These are phyloP conservation scores for Bombus huntii DNA, from an alignment of 1,140 invertebrate species.

Conservation along the genomic window DNA sequence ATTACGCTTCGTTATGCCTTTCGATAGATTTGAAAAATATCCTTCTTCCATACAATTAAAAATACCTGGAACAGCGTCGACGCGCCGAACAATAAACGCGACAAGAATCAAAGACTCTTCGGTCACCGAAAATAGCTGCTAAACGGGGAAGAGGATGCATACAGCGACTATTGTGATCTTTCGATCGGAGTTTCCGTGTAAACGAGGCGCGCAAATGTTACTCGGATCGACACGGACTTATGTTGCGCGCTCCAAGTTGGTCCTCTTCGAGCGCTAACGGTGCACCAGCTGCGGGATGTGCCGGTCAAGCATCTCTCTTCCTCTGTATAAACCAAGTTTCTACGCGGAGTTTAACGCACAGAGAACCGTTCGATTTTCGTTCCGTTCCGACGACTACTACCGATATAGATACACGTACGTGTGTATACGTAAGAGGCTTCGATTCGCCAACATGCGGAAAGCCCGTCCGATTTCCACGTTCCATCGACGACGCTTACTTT, in stretches of 20 bases:
- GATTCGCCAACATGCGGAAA: not conserved
- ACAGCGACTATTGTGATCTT: not conserved
- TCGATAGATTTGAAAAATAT: not conserved
- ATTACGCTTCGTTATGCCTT: not conserved
- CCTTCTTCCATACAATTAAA: too few species aligned
- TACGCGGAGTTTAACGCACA: constrained; percentile 10
- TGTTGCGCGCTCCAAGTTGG: constrained; percentile 36
- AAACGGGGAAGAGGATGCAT: too few species aligned
- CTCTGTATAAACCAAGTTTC: constrained; percentile 49
- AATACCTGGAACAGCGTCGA: too few species aligned
- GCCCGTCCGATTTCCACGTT: not conserved
- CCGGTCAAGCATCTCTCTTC: not conserved
- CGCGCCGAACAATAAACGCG: too few species aligned
- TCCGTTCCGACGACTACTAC: constrained; percentile 32
- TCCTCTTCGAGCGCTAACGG: constrained; percentile 54
- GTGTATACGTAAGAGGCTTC: not conserved
- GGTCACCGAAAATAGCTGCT: too few species aligned
- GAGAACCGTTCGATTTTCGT: constrained; percentile 50
- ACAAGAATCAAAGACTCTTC: too few species aligned
- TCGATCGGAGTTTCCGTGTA: not conserved
- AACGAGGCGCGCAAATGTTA: constrained; percentile 15
- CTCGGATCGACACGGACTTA: constrained; percentile 32
- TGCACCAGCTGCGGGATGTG: constrained; percentile 61
- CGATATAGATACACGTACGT: not conserved
- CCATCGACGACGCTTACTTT: not conserved